A percentile compares a stretch with the other conserved stretches of the same genome.
Evolutionary conservation across 2,797 vertebrate genomes (phyloP).

Genomic region (Syngnathus acus): DNA sequence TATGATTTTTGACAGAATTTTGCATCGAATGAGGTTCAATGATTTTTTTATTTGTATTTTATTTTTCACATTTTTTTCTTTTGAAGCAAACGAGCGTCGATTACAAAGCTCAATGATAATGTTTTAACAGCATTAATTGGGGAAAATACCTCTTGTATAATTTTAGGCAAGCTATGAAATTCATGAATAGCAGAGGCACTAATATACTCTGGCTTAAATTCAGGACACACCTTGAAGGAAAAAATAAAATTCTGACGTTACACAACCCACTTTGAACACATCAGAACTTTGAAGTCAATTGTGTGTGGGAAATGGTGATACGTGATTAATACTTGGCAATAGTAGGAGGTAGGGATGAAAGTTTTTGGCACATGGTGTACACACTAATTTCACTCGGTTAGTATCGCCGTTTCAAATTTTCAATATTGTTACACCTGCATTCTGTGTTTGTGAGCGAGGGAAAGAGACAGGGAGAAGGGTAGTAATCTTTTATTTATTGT

Average conservation of each 20-base stretch:
- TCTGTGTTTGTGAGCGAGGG: neutral
- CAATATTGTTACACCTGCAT: neutral
- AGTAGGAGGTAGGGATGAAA: slow-evolving; percentile 1
- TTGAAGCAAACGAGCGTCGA: neutral
- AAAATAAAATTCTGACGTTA: neutral
- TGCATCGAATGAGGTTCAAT: neutral
- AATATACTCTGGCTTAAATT: neutral
- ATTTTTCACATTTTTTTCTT: neutral
- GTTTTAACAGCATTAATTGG: neutral
- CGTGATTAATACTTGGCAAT: neutral
- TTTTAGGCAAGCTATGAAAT: neutral
- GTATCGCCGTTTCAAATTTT: neutral
- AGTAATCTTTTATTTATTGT: too few species aligned
- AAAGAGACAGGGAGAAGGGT: neutral
- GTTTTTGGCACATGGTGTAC: neutral
- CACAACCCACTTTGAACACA: neutral
- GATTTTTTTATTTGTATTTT: neutral
- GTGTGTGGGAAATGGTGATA: slow-evolving; percentile 4
- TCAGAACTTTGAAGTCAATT: slow-evolving; percentile 1
- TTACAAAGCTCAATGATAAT: neutral
- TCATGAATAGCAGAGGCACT: neutral
- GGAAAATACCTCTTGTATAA: neutral
- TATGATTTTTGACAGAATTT: neutral
- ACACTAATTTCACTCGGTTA: neutral
- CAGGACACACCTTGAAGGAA: neutral